These are phyloP conservation scores for Onychomys leucogaster DNA, from an alignment of 2,797 vertebrate species.

Conservation along the genomic window DNA sequence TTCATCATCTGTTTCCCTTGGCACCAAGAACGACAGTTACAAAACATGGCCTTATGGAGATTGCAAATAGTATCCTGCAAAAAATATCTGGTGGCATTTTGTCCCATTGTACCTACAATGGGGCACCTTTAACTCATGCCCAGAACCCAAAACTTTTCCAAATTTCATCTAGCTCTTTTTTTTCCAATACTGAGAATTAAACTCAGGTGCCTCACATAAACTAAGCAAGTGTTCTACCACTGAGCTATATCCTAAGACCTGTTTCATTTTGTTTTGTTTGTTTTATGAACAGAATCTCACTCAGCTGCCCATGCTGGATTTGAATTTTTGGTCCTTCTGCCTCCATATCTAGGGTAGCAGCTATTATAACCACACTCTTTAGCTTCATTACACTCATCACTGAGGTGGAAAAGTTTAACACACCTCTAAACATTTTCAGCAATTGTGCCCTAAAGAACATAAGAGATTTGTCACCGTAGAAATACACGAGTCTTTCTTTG, in stretches of 20 bases:
- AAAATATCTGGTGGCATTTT: neutral
- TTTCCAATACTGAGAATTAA: neutral
- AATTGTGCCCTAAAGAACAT: neutral
- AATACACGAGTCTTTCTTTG: neutral
- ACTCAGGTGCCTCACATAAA: neutral
- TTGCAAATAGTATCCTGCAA: neutral
- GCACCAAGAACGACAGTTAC: neutral
- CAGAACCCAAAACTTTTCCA: neutral
- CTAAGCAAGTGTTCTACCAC: neutral
- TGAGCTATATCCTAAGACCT: neutral
- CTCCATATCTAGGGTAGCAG: neutral
- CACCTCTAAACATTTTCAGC: neutral
- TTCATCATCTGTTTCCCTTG: constrained; percentile 11
- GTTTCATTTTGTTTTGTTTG: neutral
- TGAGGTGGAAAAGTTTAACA: neutral
- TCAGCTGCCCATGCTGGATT: neutral
- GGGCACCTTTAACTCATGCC: neutral
- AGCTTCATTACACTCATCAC: neutral
- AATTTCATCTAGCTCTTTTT: neutral
- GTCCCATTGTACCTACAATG: neutral
- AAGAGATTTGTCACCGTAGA: neutral
- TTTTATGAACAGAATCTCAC: neutral
- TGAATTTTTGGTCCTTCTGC: neutral
- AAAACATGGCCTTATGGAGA: neutral
- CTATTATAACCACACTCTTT: neutral